A percentile compares a stretch with the other conserved stretches of the same genome.
Evolutionary conservation across 2,888 invertebrate species (phyloP).

Genomic region (Steinernema scapterisci): DNA sequence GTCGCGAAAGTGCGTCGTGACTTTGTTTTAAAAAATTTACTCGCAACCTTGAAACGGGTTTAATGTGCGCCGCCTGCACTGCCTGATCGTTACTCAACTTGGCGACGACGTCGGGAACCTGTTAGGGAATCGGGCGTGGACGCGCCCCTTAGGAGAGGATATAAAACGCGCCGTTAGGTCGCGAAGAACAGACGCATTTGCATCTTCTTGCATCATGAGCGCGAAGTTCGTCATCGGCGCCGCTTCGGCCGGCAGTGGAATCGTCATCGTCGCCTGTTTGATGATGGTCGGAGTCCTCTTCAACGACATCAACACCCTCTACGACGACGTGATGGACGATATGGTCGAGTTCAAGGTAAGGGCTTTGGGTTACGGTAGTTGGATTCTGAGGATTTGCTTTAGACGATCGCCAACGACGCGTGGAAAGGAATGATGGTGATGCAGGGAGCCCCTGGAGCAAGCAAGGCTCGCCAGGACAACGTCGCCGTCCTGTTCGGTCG

Average conservation of each 20-base stretch:
- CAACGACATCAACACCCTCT: conserved; percentile 48
- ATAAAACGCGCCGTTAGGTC: background rate
- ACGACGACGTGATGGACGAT: conserved; percentile 47
- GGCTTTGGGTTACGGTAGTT: background rate
- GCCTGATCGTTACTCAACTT: background rate
- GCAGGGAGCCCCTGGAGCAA: conserved; percentile 41
- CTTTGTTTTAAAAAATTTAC: conserved; percentile 31
- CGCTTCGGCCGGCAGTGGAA: conserved; percentile 41
- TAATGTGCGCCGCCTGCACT: background rate
- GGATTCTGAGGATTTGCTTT: conserved; percentile 24
- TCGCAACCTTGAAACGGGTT: conserved; percentile 31
- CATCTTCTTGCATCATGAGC: conserved; percentile 37
- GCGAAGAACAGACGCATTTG: no score
- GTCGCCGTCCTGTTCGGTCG: conserved; percentile 44
- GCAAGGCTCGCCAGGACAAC: conserved; percentile 36
- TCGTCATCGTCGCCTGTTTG: conserved; percentile 40
- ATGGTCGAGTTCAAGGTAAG: conserved; percentile 46
- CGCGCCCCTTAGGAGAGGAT: background rate
- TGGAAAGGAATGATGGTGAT: conserved; percentile 46
- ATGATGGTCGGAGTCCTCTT: conserved; percentile 40
- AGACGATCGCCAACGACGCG: conserved; percentile 42
- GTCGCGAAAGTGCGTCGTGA: background rate
- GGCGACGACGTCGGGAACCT: background rate
- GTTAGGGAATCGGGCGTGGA: background rate
- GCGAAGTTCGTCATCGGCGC: conserved; percentile 42